A percentile compares a stretch with the other conserved stretches of the same genome.
These are phyloP conservation scores for Metalampra italica DNA, from an alignment of 2,888 invertebrate species.

Conservation along the genomic window DNA sequence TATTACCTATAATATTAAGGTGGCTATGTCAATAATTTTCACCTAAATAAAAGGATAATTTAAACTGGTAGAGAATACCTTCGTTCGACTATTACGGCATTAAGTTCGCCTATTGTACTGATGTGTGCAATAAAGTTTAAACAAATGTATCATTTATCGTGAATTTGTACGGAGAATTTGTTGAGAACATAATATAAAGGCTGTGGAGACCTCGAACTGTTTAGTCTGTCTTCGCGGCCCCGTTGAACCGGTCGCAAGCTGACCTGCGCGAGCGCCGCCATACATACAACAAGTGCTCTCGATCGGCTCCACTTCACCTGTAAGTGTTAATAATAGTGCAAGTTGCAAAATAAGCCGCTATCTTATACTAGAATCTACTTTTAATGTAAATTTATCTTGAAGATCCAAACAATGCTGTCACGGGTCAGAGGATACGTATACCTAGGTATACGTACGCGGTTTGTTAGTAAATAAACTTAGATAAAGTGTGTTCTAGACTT, in stretches of 20 bases:
- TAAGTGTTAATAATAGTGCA: slow-evolving; percentile 33
- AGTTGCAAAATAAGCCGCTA: neutral
- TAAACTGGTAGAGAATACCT: too few species aligned
- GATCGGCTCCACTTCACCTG: slow-evolving; percentile 27
- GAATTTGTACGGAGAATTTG: slow-evolving; percentile 16
- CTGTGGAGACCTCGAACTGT: slow-evolving; percentile 57
- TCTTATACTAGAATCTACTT: too few species aligned
- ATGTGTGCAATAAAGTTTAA: neutral
- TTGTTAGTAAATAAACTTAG: too few species aligned
- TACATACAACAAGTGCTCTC: slow-evolving; percentile 8
- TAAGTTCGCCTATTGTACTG: too few species aligned
- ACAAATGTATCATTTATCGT: too few species aligned
- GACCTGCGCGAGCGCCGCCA: slow-evolving; percentile 20
- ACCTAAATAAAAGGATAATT: too few species aligned
- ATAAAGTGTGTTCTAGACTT: too few species aligned
- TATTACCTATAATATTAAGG: too few species aligned
- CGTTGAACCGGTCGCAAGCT: slow-evolving; percentile 56
- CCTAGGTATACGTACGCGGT: too few species aligned
- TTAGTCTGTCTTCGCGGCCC: slow-evolving; percentile 60
- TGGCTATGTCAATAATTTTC: too few species aligned
- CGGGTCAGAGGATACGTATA: too few species aligned
- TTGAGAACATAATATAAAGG: slow-evolving; percentile 63
- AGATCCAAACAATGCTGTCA: neutral
- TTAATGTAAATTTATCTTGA: neutral
- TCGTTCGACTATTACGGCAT: too few species aligned